Evolutionary conservation across 2,797 vertebrate species (phyloP).

Genomic region (Oryzias dopingdopingensis): DNA sequence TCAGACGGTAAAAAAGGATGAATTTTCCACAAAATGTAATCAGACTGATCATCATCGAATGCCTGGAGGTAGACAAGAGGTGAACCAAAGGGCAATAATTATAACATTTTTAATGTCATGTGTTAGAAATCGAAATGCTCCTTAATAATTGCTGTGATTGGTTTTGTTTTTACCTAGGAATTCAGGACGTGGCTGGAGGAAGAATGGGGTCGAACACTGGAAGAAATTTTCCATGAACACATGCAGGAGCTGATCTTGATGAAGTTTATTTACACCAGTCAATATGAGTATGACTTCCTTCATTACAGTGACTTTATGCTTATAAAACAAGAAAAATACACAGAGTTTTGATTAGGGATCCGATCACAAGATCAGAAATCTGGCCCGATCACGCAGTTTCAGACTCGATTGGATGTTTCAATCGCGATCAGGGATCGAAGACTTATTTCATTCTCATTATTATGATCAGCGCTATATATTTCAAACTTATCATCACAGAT

Average conservation of each 20-base stretch:
- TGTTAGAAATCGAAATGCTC: too few relatives aligned
- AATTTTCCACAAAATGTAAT: conserved; percentile 98
- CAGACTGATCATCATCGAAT: conserved; percentile 98
- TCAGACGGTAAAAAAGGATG: conserved; percentile 92
- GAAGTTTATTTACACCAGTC: conserved; percentile 99
- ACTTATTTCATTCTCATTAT: too few relatives aligned
- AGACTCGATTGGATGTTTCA: too few relatives aligned
- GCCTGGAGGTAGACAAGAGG: conserved; percentile 97
- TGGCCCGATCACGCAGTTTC: too few relatives aligned
- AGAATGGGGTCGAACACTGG: conserved; percentile 95
- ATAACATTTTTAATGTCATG: too few relatives aligned
- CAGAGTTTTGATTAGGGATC: too few relatives aligned
- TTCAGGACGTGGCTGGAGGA: conserved; percentile 97
- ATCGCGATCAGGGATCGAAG: too few relatives aligned
- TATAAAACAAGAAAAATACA: not conserved
- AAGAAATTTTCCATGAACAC: conserved; percentile 98
- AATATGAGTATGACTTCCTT: conserved; percentile 87
- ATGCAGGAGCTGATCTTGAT: conserved; percentile 99
- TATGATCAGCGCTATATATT: too few relatives aligned
- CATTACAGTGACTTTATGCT: not conserved
- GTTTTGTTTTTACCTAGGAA: conserved; percentile 76
- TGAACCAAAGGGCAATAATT: conserved; percentile 42
- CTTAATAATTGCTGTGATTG: not conserved
- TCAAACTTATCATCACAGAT: too few relatives aligned
- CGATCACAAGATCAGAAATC: too few relatives aligned